Conservation (phyloP, 2,113 vertebrate species). For the Rhagologus leucostigma region DNA sequence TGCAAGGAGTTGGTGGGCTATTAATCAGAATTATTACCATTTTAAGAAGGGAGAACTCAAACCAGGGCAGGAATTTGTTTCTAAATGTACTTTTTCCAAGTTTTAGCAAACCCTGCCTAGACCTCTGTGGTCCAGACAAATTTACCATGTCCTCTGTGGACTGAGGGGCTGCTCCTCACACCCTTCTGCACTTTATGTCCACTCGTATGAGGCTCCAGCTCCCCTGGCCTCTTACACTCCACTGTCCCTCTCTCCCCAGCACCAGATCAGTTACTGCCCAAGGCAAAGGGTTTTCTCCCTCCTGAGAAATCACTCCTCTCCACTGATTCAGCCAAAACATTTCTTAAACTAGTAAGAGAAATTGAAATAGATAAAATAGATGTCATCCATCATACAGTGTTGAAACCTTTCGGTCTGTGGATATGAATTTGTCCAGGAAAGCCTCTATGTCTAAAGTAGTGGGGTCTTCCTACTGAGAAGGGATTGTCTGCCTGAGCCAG, state of each 20-base stretch:
- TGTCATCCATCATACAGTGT: not conserved
- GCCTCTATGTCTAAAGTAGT: not conserved
- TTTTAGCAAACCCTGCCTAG: not conserved
- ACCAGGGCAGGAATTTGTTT: not conserved
- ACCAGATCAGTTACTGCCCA: not conserved
- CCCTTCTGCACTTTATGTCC: not conserved
- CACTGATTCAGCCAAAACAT: not conserved
- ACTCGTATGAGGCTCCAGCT: not conserved
- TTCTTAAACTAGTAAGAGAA: not conserved
- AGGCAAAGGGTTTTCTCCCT: not conserved
- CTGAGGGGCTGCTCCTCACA: not conserved
- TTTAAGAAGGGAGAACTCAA: not conserved
- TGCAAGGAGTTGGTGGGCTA: fast-evolving
- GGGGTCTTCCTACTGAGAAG: not conserved
- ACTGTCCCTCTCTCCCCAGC: not conserved
- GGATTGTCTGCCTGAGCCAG: not conserved
- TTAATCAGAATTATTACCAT: not conserved
- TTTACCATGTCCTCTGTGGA: not conserved
- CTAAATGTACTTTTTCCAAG: not conserved
- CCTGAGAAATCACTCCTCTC: not conserved
- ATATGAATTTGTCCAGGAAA: not conserved
- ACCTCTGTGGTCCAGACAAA: not conserved
- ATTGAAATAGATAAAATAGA: not conserved
- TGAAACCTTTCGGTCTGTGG: not conserved
- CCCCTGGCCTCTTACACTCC: not conserved